phyloP scores from a whole-genome alignment of 1,140 invertebrate genomes.

The Caenorhabditis inopinata region DNA sequence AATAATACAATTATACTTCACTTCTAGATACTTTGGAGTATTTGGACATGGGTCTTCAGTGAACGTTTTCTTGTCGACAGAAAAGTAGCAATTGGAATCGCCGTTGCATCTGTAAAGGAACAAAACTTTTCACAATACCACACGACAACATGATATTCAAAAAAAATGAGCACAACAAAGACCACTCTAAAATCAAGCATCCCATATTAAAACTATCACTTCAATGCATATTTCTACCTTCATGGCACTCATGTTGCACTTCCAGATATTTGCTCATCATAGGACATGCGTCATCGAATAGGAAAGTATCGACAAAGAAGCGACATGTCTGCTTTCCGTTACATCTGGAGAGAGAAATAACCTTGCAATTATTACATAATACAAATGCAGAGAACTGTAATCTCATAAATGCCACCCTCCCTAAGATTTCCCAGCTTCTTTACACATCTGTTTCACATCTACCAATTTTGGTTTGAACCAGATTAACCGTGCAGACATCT shows the following conservation, averaged over 20 bases:
- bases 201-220: slow-evolving; percentile 12
- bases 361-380: slow-evolving; percentile 26
- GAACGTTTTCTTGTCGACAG: slow-evolving; percentile 18
- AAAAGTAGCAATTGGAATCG: background rate
- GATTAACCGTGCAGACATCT: background rate
- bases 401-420: slow-evolving; percentile 13
- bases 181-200: background rate
- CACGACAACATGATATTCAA: background rate
- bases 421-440: slow-evolving; percentile 2
- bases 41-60: slow-evolving; percentile 25
- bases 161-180: background rate
- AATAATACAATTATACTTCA: slow-evolving; percentile 41
- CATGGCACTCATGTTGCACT: slow-evolving; percentile 39
- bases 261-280: slow-evolving; percentile 47
- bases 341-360: slow-evolving; percentile 39
- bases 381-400: background rate
- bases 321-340: slow-evolving; percentile 39
- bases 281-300: slow-evolving; percentile 47
- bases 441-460: slow-evolving; percentile 12
- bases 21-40: slow-evolving; percentile 44
- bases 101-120: slow-evolving; percentile 37
- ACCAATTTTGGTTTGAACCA: slow-evolving; percentile 16
- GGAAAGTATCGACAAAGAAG: slow-evolving; percentile 38
- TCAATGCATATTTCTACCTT: slow-evolving; percentile 31
- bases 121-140: background rate